Base-by-base conservation (phyloP, 2,113 vertebrate genomes). In the Platysteira castanea region DNA sequence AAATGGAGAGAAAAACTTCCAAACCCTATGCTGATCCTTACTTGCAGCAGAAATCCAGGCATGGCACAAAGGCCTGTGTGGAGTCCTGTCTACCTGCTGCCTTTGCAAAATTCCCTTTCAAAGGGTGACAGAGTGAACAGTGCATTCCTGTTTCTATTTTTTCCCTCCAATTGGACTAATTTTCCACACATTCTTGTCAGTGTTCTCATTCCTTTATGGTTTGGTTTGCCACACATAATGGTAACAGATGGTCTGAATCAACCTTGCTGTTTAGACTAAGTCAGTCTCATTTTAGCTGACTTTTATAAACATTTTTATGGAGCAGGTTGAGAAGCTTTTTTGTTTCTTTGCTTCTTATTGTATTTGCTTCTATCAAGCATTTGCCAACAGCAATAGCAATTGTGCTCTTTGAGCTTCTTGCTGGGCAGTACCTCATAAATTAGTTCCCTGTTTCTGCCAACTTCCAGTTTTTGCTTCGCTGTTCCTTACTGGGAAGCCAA, bases 171-270 rank as follows among this genome's bases (percentile, higher is more conserved):
- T 6, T 95, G 77, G 80, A 76, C 91, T 92, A 23, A 93, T 94
- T 93, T 95, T 95, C 74, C 61, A 79, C 57, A 91, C 94, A 91
- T 96, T 96, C 77, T 82, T 96, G 80, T 79, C 81, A 84, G 69
- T 90, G 87, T 95, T 95, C 53, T 95, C 91, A 93, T 96, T 95
- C 89, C 90, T 92, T 52, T 52, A 53, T 69, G 53, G 64, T 64
- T 89, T 92, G 52, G 39, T 87, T 94, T 96, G 93, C 93, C 69
- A 89, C 89, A 79, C 81, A 9, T 64, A 87, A 92, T 69, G 89
- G 80, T 84, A 94, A 95, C 94, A 96, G 89, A 95, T 93, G 93
- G 91, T 95, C 53, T 95, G 77, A 91, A 95, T 96, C 84, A 93
- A 82, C 49, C 49, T 91, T 87, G 53, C 74, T 96, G 69, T 96